Conservation (phyloP, 2,797 vertebrate species). For the Discoglossus pictus region DNA sequence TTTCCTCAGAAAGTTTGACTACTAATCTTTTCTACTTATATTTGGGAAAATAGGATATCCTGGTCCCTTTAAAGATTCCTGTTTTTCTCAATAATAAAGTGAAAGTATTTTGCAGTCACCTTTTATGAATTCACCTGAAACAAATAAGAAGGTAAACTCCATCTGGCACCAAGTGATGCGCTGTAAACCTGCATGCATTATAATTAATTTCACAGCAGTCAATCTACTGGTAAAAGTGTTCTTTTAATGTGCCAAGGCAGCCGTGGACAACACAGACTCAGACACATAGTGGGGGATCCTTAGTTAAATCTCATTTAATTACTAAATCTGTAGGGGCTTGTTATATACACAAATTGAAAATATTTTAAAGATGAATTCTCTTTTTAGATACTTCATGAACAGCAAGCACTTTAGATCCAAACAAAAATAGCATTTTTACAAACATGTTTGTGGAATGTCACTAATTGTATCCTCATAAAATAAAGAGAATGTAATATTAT, state of each 20-base stretch:
- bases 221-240: slow-evolving; percentile 20
- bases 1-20: too few relatives aligned
- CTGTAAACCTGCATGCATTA: slow-evolving; percentile 27
- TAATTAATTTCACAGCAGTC: slow-evolving; percentile 49
- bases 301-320: slow-evolving; percentile 36
- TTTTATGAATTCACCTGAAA: slow-evolving; percentile 12
- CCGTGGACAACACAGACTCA: slow-evolving; percentile 33
- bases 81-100: too few relatives aligned
- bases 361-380: slow-evolving; percentile 15
- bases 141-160: slow-evolving; percentile 11
- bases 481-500: too few relatives aligned
- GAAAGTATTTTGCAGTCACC: slow-evolving; percentile 9
- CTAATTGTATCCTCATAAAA: too few relatives aligned
- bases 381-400: too few relatives aligned
- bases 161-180: slow-evolving; percentile 32
- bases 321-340: slow-evolving; percentile 36
- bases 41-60: too few relatives aligned
- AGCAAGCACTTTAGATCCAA: too few relatives aligned
- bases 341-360: slow-evolving; percentile 37
- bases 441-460: too few relatives aligned
- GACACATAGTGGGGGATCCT: slow-evolving; percentile 24
- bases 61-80: too few relatives aligned
- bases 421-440: too few relatives aligned
- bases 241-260: slow-evolving; percentile 28
- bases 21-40: too few relatives aligned